Evolutionary conservation across 37 sponge, comb jelly and placozoan genomes (phyloP).

Genomic region (Axinella damicornis): DNA sequence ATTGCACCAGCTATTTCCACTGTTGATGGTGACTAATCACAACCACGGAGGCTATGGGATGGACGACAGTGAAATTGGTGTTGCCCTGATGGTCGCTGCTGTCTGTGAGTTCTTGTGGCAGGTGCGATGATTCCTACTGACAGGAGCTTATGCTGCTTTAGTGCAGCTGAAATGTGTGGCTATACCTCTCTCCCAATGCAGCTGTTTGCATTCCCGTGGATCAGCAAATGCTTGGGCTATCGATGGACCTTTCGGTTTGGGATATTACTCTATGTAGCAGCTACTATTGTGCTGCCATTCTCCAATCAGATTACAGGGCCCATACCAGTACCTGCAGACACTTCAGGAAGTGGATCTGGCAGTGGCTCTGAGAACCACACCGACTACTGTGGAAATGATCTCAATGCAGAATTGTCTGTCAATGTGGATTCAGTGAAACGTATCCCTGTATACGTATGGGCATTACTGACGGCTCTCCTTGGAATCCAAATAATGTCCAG

Average conservation of each 20-base stretch:
- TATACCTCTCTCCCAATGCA: slow-evolving; percentile 9
- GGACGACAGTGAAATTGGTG: slow-evolving; percentile 80
- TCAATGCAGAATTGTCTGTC: slow-evolving; percentile 4
- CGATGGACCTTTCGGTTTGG: slow-evolving; percentile 31
- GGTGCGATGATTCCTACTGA: slow-evolving; percentile 14
- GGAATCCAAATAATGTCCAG: slow-evolving; percentile 23
- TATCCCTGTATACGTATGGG: slow-evolving; percentile 62
- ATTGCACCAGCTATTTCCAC: slow-evolving; percentile 58
- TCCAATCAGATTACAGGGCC: slow-evolving; percentile 82
- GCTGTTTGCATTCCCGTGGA: slow-evolving; percentile 62
- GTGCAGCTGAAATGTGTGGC: too few relatives aligned
- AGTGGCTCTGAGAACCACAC: not conserved
- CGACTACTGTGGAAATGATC: slow-evolving; percentile 6
- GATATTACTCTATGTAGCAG: slow-evolving; percentile 19
- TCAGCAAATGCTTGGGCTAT: slow-evolving; percentile 61
- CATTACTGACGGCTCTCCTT: slow-evolving; percentile 5
- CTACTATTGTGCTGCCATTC: slow-evolving; percentile 59
- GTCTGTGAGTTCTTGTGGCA: slow-evolving; percentile 64
- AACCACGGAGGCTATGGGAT: slow-evolving; percentile 77
- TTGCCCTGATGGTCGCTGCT: slow-evolving; percentile 43
- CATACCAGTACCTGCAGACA: slow-evolving; percentile 18
- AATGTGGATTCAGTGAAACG: slow-evolving; percentile 36
- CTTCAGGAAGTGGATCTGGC: not conserved
- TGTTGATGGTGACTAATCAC: slow-evolving; percentile 78
- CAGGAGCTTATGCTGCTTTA: too few relatives aligned